Percentiles rank a stretch among this genome's conserved stretches.
Evolutionary conservation across 2,113 vertebrate species (phyloP).

Genomic region (Myodes glareolus): DNA sequence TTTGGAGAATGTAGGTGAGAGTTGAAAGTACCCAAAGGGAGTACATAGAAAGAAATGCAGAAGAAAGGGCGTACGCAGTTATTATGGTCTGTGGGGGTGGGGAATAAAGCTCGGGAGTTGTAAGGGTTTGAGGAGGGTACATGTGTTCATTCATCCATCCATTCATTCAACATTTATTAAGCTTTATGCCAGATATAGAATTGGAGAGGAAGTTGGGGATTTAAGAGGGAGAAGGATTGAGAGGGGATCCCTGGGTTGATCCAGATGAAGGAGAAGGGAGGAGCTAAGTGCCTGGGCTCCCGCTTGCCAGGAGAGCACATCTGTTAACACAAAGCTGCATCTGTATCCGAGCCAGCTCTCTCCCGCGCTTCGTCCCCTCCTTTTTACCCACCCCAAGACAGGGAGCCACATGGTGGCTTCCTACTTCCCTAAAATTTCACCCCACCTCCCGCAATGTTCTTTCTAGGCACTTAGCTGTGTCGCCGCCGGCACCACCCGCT

Average conservation of each 20-base stretch:
- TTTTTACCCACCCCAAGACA: slow-evolving; percentile 19
- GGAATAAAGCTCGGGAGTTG: neutral
- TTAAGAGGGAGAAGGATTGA: slow-evolving; percentile 72
- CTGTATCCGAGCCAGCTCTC: slow-evolving; percentile 59
- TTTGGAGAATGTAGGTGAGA: slow-evolving; percentile 32
- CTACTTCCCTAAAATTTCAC: neutral
- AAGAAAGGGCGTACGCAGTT: slow-evolving; percentile 47
- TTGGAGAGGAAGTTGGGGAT: slow-evolving; percentile 66
- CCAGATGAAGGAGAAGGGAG: slow-evolving; percentile 71
- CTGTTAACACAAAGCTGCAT: slow-evolving; percentile 73
- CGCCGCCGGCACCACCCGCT: slow-evolving; percentile 50
- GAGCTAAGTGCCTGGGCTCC: slow-evolving; percentile 45
- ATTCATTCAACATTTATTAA: slow-evolving; percentile 48
- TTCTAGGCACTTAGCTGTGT: slow-evolving; percentile 60
- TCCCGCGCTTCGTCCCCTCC: neutral
- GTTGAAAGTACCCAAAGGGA: slow-evolving; percentile 50
- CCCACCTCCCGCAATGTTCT: neutral
- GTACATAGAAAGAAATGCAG: slow-evolving; percentile 50
- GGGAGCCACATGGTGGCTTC: slow-evolving; percentile 46
- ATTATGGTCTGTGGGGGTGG: slow-evolving; percentile 4
- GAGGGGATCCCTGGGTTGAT: slow-evolving; percentile 68
- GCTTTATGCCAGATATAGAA: slow-evolving; percentile 55
- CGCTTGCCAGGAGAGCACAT: slow-evolving; percentile 70
- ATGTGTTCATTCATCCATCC: slow-evolving; percentile 40
- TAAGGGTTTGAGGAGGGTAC: slow-evolving; percentile 25